Percentiles rank a stretch among this genome's conserved stretches.
Conservation (phyloP, 2,797 vertebrate species). For the Urosaurus nigricauda region DNA sequence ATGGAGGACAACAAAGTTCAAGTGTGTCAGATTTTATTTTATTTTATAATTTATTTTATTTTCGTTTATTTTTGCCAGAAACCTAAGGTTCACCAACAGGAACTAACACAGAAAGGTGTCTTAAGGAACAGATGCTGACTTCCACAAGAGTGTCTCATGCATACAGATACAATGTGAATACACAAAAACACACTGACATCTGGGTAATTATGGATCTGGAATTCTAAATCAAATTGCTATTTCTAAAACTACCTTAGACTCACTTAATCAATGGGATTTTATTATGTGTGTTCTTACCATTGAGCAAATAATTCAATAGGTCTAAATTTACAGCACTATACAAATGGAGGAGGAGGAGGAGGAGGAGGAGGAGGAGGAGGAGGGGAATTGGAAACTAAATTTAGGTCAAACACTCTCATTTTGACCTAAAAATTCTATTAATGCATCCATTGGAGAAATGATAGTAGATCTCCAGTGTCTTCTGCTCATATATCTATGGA, state of each 20-base stretch:
- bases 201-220: not conserved
- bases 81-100: not conserved
- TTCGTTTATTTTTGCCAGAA: not conserved
- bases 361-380: no score
- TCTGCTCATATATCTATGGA: not conserved
- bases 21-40: not conserved
- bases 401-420: no score
- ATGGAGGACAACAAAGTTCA: not conserved
- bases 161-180: not conserved
- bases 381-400: no score
- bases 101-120: not conserved
- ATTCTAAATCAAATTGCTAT: not conserved
- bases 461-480: not conserved
- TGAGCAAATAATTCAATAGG: no score
- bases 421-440: not conserved
- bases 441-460: not conserved
- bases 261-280: no score
- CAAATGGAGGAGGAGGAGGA: no score
- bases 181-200: not conserved
- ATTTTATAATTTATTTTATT: not conserved
- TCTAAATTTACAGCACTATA: no score
- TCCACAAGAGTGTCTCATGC: no score
- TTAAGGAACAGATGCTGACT: not conserved
- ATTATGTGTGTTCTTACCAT: no score
- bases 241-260: no score